Conservation (phyloP, 1,140 invertebrate genomes). For the Eurosta solidaginis region DNA sequence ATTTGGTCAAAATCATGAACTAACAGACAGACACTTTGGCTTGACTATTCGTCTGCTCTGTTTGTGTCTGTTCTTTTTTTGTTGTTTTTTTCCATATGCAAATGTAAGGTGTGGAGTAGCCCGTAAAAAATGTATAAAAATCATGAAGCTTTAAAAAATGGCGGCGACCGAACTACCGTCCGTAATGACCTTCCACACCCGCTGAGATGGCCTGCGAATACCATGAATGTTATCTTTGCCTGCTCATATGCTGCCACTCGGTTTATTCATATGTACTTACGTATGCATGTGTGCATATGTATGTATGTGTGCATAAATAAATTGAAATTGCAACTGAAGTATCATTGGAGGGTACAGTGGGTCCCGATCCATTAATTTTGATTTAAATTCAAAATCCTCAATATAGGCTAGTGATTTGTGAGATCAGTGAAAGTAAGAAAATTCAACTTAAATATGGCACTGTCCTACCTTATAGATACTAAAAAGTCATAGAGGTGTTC, state of each 20-base stretch:
- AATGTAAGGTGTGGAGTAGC: neutral
- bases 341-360: neutral
- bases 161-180: neutral
- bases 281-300: neutral
- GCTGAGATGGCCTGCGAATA: conserved; percentile 3
- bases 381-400: too few species aligned
- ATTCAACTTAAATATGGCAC: too few species aligned
- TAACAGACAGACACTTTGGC: neutral
- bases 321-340: neutral
- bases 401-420: too few species aligned
- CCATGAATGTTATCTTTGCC: conserved; percentile 12
- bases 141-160: neutral
- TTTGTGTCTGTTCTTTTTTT: neutral
- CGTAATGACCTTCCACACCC: neutral
- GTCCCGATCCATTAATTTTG: too few species aligned
- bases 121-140: neutral
- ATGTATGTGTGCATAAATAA: neutral
- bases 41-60: neutral
- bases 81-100: neutral
- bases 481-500: too few species aligned
- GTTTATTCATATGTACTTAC: neutral
- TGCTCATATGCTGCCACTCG: neutral
- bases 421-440: too few species aligned
- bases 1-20: neutral
- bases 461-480: too few species aligned